phyloP scores from a whole-genome alignment of 2,888 invertebrate species.

The Anthophora plumipes region DNA sequence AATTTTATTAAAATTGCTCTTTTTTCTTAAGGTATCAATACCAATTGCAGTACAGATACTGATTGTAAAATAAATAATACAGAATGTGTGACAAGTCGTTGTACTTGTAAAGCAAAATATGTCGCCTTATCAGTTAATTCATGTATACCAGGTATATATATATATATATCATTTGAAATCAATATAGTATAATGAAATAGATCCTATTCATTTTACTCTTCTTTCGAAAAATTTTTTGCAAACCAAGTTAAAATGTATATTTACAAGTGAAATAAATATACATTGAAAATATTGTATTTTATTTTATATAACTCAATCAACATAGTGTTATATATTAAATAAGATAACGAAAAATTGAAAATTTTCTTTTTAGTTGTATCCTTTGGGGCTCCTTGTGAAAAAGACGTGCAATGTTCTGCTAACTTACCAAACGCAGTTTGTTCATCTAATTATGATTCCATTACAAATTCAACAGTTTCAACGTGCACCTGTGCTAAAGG shows the following conservation, averaged over 20 bases:
- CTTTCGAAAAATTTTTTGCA: no score
- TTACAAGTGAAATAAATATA: no score
- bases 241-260: no score
- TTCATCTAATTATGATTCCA: neutral
- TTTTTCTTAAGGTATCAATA: slow-evolving; percentile 65
- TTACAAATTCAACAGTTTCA: neutral
- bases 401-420: slow-evolving; percentile 70
- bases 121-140: slow-evolving; percentile 39
- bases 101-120: slow-evolving; percentile 62
- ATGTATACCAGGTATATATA: slow-evolving; percentile 66
- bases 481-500: slow-evolving; percentile 53
- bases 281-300: no score
- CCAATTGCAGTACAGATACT: slow-evolving; percentile 47
- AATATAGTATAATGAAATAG: no score
- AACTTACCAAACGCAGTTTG: slow-evolving; percentile 52
- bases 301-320: no score
- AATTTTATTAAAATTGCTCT: neutral
- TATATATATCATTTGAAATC: slow-evolving; percentile 29
- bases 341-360: neutral
- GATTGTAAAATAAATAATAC: slow-evolving; percentile 64
- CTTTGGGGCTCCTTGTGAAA: slow-evolving; percentile 63
- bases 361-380: slow-evolving; percentile 55
- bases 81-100: slow-evolving; percentile 54
- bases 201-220: no score
- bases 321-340: neutral